These are phyloP conservation scores for Petrolisthes manimaculis DNA, from an alignment of 2,888 invertebrate genomes.

Conservation along the genomic window DNA sequence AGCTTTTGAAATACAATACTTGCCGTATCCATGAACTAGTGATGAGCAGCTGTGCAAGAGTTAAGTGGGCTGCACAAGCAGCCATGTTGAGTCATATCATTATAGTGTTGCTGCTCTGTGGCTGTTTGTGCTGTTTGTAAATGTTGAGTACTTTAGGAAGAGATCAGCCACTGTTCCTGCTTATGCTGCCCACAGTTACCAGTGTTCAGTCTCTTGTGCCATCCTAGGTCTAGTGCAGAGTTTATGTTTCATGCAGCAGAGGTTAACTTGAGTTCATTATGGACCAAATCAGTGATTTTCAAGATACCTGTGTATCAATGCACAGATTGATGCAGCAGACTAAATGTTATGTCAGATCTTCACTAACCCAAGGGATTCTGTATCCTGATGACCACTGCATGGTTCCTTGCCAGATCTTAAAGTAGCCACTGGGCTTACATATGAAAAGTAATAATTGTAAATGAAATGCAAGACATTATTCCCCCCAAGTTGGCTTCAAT, in stretches of 20 bases:
- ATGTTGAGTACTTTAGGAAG: constrained; percentile 46
- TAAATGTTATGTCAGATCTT: not conserved
- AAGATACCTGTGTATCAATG: not conserved
- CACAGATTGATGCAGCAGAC: not conserved
- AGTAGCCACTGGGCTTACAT: not conserved
- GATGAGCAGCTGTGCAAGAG: constrained; percentile 40
- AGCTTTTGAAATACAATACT: constrained; percentile 63
- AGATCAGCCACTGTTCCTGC: constrained; percentile 41
- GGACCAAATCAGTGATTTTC: constrained; percentile 30
- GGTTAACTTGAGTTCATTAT: constrained; percentile 29
- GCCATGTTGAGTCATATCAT: constrained; percentile 57
- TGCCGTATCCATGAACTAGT: constrained; percentile 59
- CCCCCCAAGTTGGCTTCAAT: too few relatives aligned
- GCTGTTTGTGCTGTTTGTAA: constrained; percentile 60
- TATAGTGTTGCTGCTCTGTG: constrained; percentile 51
- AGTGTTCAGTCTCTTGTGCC: constrained; percentile 48
- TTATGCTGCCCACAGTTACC: constrained; percentile 46
- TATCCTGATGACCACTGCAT: not conserved
- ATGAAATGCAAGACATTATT: too few relatives aligned
- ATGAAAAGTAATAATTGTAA: too few relatives aligned
- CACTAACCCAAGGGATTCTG: not conserved
- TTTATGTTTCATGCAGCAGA: constrained; percentile 40
- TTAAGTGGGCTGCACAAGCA: constrained; percentile 35
- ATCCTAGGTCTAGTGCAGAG: constrained; percentile 43
- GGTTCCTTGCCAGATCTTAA: not conserved